Evolutionary conservation across 1,140 invertebrate species (phyloP), one percentile per base, ranked within the genome.

Genomic region (Penaeus vannamei): DNA sequence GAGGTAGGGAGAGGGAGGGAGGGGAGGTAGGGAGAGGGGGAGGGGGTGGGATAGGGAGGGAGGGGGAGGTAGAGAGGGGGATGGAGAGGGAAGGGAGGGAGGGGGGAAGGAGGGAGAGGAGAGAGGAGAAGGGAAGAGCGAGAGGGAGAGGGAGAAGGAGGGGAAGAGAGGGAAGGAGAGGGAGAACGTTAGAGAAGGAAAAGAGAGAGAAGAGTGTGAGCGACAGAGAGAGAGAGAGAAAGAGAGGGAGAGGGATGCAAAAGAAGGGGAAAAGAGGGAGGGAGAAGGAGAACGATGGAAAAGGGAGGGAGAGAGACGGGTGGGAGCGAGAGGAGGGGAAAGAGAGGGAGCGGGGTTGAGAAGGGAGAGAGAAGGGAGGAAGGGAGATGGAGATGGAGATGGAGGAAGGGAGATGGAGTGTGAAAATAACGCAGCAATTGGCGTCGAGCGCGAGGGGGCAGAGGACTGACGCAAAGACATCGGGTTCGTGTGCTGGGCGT

Each of bases 281-380:
- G 23, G 32, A 46, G 23, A 1, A 60, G 42, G 10, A 2, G 22
- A 32, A 84, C 29, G 23, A n/a, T 17, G 1, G n/a, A 23, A 10
- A 8, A 10, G 32, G 23, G 1, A 46, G 82, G 46, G 2, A 3
- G 53, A 46, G 32, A 84, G 82, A 84, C n/a, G n/a, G n/a, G 32
- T n/a, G 82, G 46, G 82, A 46, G 82, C 61, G 82, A 84, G 82
- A 5, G 82, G 46, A 32, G 60, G 82, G 46, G 32, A 46, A 59
- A 84, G 29, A 46, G 32, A 46, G 42, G 23, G 8, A 2, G 8
- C 2, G 82, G 60, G 82, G 46, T 29, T n/a, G 82, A 46, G 82
- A 32, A n/a, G 23, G 82, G 46, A 8, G 23, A 8, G 10, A 10
- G 46, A 59, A 46, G 82, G 8, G 32, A 46, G 32, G 8, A n/a